These are phyloP conservation scores for Mionectes olivaceus DNA, from an alignment of 2,797 vertebrate species.

Conservation along the genomic window DNA sequence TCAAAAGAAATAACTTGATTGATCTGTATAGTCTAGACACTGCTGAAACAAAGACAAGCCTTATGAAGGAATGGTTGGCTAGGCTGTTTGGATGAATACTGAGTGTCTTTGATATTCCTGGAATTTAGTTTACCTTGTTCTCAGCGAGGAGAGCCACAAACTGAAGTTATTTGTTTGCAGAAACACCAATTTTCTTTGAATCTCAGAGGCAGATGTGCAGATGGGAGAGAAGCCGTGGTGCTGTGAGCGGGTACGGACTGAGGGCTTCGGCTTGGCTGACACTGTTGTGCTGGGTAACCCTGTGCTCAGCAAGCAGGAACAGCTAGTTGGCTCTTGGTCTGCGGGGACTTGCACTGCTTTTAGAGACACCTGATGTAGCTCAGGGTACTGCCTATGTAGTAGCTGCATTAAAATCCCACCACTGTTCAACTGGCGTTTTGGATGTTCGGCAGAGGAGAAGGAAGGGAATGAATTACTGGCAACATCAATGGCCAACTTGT, in stretches of 20 bases:
- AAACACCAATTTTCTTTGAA: background rate
- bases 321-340: background rate
- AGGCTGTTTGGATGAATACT: background rate
- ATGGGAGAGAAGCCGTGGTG: background rate
- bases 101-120: background rate
- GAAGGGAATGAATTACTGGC: background rate
- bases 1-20: background rate
- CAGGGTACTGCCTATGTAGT: background rate
- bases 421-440: background rate
- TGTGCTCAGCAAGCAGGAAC: background rate
- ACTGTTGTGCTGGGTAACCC: accelerated
- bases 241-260: accelerated
- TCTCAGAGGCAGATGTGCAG: background rate
- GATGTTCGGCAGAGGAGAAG: background rate
- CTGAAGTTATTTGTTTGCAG: background rate
- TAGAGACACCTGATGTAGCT: background rate
- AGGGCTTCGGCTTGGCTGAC: accelerated
- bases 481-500: background rate
- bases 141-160: background rate
- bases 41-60: background rate
- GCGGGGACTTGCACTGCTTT: background rate
- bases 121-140: background rate
- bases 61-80: background rate
- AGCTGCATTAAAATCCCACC: background rate
- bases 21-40: background rate